Percentiles rank a stretch among this genome's conserved stretches.
Conservation (phyloP, 2,888 invertebrate genomes). For the Parnassius apollo region DNA sequence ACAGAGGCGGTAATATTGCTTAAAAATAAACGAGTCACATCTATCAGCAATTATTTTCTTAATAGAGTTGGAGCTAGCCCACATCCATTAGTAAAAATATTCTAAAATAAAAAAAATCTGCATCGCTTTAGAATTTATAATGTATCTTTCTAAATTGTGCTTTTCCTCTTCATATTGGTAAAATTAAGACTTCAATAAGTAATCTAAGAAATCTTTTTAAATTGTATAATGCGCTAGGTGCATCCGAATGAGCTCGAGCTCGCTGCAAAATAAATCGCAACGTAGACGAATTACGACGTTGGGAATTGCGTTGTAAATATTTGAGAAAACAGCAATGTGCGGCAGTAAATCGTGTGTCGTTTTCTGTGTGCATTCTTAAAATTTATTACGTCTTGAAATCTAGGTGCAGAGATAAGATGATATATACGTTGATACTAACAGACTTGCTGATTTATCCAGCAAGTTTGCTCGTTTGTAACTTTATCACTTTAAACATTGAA, state of each 20-base stretch:
- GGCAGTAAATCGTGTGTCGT: conserved; percentile 29
- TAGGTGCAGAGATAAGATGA: conserved; percentile 9
- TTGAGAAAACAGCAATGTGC: conserved; percentile 45
- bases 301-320: conserved; percentile 61
- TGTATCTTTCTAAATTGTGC: neutral
- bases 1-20: too few relatives aligned
- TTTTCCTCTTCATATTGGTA: too few relatives aligned
- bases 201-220: neutral
- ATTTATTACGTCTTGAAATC: conserved; percentile 19
- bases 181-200: neutral
- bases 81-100: too few relatives aligned
- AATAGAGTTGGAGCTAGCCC: too few relatives aligned
- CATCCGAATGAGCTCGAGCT: conserved; percentile 16
- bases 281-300: conserved; percentile 55
- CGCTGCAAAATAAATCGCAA: conserved; percentile 57
- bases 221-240: conserved; percentile 6
- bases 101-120: too few relatives aligned
- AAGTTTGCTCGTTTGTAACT: too few relatives aligned
- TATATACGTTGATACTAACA: neutral
- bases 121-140: neutral
- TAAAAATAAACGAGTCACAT: too few relatives aligned
- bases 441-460: too few relatives aligned
- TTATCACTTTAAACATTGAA: too few relatives aligned
- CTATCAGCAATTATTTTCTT: too few relatives aligned
- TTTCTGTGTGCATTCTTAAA: conserved; percentile 16